Conservation (phyloP, 2,113 vertebrate genomes). For the Brachyhypopomus occidentalis region DNA sequence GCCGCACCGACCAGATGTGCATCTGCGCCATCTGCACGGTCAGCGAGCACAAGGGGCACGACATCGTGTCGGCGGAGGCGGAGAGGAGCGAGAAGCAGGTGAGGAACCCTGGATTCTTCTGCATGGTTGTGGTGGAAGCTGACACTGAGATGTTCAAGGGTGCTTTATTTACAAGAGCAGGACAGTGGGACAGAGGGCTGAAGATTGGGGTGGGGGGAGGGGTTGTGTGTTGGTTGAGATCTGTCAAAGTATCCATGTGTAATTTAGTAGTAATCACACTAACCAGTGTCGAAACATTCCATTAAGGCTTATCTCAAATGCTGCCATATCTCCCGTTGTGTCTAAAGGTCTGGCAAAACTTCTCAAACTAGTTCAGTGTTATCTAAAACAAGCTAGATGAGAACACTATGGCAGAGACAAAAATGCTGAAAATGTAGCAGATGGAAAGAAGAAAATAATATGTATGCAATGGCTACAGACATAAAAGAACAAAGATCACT, state of each 20-base stretch:
- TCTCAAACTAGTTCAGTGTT: conserved; percentile 32
- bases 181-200: background rate
- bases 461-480: background rate
- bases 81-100: conserved; percentile 81
- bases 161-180: background rate
- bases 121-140: background rate
- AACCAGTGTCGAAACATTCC: background rate
- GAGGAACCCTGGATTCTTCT: conserved; percentile 36
- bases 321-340: background rate
- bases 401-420: background rate
- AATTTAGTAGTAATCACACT: background rate
- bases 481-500: background rate
- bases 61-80: conserved; percentile 78
- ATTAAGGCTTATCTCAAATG: background rate
- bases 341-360: background rate
- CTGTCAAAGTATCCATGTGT: background rate
- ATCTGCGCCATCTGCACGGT: conserved; percentile 79
- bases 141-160: background rate
- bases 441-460: conserved; percentile 4
- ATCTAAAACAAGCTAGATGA: conserved; percentile 15
- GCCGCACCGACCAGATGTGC: conserved; percentile 70
- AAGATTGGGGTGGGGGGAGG: background rate
- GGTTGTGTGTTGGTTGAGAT: background rate
- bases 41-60: conserved; percentile 78
- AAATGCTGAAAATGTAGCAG: background rate